These are phyloP conservation scores for Pangasius larnaudii DNA, from an alignment of 2,797 vertebrate genomes.

Conservation along the genomic window DNA sequence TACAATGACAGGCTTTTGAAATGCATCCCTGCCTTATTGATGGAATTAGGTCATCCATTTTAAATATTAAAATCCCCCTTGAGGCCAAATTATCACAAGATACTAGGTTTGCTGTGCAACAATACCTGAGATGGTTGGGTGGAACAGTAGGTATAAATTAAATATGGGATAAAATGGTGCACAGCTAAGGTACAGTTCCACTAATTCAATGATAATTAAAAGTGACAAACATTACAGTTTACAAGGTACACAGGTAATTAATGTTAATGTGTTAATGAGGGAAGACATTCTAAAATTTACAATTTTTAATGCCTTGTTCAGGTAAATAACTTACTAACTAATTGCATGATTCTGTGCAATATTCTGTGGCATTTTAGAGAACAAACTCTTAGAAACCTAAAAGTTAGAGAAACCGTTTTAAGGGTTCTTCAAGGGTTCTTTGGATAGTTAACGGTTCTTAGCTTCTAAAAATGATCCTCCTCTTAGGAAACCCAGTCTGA, in stretches of 20 bases:
- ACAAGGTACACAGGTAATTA: not conserved
- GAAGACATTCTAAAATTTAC: not conserved
- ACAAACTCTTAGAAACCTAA: not conserved
- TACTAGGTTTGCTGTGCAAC: conserved; percentile 30
- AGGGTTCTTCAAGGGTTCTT: not conserved
- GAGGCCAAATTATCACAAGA: conserved; percentile 54
- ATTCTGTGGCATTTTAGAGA: not conserved
- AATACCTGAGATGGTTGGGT: conserved; percentile 31
- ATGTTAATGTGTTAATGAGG: not conserved
- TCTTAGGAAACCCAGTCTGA: not conserved
- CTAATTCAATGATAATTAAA: not conserved
- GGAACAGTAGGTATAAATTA: conserved; percentile 27
- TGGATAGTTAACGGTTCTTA: not conserved
- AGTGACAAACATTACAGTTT: not conserved
- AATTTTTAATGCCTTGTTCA: not conserved
- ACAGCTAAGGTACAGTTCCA: not conserved
- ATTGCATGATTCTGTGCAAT: not conserved
- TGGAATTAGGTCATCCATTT: conserved; percentile 68
- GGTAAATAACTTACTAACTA: conserved; percentile 1
- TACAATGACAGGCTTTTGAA: conserved; percentile 64
- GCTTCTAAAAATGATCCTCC: not conserved
- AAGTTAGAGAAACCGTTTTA: conserved; percentile 1
- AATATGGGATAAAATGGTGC: conserved; percentile 16
- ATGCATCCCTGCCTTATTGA: conserved; percentile 66
- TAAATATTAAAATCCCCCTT: conserved; percentile 72